A percentile compares a stretch with the other conserved stretches of the same genome.
Conservation (phyloP, 2,888 invertebrate genomes). For the Sarcophaga variegata region DNA sequence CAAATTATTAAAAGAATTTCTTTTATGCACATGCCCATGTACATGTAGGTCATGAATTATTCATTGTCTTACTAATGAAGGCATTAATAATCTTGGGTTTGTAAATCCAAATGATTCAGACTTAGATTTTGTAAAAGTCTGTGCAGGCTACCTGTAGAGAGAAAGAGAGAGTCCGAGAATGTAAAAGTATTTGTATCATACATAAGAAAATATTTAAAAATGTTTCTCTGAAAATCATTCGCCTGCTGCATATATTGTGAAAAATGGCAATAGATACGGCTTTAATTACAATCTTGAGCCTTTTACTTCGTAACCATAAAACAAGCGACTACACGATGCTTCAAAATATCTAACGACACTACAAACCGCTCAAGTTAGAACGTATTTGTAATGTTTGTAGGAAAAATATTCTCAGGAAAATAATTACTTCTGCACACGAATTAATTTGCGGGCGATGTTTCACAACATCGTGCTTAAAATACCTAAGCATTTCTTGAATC, state of each 20-base stretch:
- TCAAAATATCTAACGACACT: no score
- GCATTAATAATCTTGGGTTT: slow-evolving; percentile 58
- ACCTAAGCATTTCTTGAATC: no score
- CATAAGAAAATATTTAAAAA: slow-evolving; percentile 42
- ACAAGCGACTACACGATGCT: slow-evolving; percentile 28
- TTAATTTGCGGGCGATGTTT: no score
- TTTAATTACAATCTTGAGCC: slow-evolving; percentile 25
- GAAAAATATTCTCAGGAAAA: no score
- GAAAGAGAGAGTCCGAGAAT: slow-evolving; percentile 14
- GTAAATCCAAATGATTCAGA: slow-evolving; percentile 73
- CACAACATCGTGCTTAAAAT: no score
- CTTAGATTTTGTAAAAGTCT: slow-evolving; percentile 70
- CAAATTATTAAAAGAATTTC: no score
- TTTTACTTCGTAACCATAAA: not conserved
- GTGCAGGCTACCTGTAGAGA: slow-evolving; percentile 27
- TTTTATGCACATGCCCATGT: no score
- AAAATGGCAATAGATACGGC: slow-evolving; percentile 35
- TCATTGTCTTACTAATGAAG: slow-evolving; percentile 66
- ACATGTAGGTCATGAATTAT: no score
- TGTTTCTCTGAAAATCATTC: slow-evolving; percentile 62
- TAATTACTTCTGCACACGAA: no score
- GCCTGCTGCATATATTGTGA: slow-evolving; percentile 70
- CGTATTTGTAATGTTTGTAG: not conserved
- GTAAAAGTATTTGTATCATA: slow-evolving; percentile 18
- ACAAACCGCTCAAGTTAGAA: no score